Evolutionary conservation across 2,888 invertebrate species (phyloP).

Genomic region (Eudasyphora cyanicolor): DNA sequence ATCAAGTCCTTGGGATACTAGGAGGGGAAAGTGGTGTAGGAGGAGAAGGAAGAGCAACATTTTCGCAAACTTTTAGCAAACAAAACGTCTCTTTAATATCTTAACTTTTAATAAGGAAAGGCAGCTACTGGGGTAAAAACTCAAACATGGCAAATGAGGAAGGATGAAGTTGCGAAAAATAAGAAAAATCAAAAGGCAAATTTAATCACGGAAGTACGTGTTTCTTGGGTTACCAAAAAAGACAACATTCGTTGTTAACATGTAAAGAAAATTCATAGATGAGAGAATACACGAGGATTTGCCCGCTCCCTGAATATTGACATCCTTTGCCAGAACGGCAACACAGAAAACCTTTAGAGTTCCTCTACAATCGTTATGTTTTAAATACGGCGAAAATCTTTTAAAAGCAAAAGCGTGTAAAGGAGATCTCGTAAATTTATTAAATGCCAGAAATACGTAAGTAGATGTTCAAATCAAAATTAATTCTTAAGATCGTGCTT

Average conservation of each 20-base stretch:
- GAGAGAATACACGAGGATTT: no score
- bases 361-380: no score
- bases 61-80: background rate
- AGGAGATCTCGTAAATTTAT: no score
- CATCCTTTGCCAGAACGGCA: no score
- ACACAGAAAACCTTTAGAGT: no score
- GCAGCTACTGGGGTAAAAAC: background rate
- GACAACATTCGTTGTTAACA: background rate
- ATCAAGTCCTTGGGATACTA: background rate
- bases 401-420: background rate
- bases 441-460: no score
- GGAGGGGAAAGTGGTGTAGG: background rate
- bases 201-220: conserved; percentile 19
- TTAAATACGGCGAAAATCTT: background rate
- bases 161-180: background rate
- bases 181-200: background rate
- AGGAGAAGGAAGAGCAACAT: background rate
- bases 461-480: no score
- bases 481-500: no score
- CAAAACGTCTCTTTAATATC: background rate
- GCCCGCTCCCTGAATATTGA: no score
- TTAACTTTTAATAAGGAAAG: conserved; percentile 8
- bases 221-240: no score
- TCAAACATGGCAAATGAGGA: background rate
- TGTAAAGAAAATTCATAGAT: no score